phyloP scores from a whole-genome alignment of 2,888 invertebrate genomes.

The Amiota minor region DNA sequence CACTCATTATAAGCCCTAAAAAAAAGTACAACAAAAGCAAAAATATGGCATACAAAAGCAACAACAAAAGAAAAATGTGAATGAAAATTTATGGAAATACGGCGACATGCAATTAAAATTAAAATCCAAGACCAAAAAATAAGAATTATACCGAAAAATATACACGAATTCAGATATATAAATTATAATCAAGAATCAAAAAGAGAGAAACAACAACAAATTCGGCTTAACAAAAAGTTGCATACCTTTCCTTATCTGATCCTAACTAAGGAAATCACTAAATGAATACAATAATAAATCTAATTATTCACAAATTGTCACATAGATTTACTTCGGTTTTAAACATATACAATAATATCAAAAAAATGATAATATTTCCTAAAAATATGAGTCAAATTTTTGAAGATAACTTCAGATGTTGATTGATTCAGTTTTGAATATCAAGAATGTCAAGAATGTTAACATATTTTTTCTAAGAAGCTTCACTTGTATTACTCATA shows the following conservation, averaged over 20 bases:
- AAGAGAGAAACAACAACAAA: not conserved
- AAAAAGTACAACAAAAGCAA: conserved; percentile 32
- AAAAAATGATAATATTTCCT: too few species aligned
- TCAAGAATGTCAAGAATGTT: too few species aligned
- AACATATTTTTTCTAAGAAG: too few species aligned
- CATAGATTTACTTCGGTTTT: too few species aligned
- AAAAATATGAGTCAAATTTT: too few species aligned
- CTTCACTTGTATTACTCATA: too few species aligned
- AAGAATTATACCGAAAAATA: conserved; percentile 49
- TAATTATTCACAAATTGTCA: too few species aligned
- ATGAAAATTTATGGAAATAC: conserved; percentile 18
- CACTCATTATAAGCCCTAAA: conserved; percentile 36
- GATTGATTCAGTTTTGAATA: too few species aligned
- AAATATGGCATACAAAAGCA: conserved; percentile 31
- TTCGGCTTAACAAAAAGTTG: conserved; percentile 35
- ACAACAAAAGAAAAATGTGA: conserved; percentile 28
- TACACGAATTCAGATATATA: conserved; percentile 36
- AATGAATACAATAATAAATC: too few species aligned
- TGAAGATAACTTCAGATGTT: too few species aligned
- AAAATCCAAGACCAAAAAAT: conserved; percentile 54
- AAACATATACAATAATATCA: too few species aligned
- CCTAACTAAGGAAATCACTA: too few species aligned
- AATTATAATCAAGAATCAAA: not conserved
- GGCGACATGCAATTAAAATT: conserved; percentile 66
- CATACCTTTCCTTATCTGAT: not conserved